These are phyloP conservation scores for Aurelia sp. DNA, from an alignment of 30 jellyfish, hydroid and myxozoan species.

Conservation along the genomic window DNA sequence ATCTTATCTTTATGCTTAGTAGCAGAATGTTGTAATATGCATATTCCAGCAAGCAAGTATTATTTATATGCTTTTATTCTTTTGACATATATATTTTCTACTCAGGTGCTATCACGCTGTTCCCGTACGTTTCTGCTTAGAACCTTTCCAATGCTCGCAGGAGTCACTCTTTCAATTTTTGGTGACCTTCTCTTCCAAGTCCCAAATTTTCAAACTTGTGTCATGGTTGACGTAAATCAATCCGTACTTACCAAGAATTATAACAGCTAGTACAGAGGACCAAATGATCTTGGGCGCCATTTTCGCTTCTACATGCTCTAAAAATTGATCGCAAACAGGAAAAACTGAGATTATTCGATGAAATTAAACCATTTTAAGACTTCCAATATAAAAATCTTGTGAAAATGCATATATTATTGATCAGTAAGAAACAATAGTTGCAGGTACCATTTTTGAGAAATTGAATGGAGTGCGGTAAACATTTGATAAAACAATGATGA, in stretches of 20 bases:
- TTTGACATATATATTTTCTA: not conserved
- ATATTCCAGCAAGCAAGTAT: not conserved
- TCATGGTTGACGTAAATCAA: not conserved
- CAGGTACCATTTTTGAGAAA: constrained; percentile 59
- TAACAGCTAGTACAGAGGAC: too few relatives aligned
- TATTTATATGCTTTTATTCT: not conserved
- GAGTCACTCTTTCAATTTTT: not conserved
- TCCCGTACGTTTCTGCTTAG: not conserved
- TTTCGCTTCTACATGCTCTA: too few relatives aligned
- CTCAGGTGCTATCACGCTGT: not conserved
- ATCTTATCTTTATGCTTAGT: constrained; percentile 19
- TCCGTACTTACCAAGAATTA: too few relatives aligned
- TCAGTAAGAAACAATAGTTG: constrained; percentile 55
- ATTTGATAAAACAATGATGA: constrained; percentile 26
- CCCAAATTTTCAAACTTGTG: not conserved
- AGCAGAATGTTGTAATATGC: constrained; percentile 27
- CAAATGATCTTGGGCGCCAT: too few relatives aligned
- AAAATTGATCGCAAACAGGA: too few relatives aligned
- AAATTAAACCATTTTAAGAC: too few relatives aligned
- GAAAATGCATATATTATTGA: constrained; percentile 63
- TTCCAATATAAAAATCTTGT: too few relatives aligned
- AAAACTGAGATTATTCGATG: too few relatives aligned
- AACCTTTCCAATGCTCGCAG: not conserved
- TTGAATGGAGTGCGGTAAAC: constrained; percentile 36
- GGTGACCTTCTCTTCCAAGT: not conserved